These are phyloP conservation scores for Pocillopora grandis DNA, from an alignment of 92 coral and sea anemone genomes.

Conservation along the genomic window DNA sequence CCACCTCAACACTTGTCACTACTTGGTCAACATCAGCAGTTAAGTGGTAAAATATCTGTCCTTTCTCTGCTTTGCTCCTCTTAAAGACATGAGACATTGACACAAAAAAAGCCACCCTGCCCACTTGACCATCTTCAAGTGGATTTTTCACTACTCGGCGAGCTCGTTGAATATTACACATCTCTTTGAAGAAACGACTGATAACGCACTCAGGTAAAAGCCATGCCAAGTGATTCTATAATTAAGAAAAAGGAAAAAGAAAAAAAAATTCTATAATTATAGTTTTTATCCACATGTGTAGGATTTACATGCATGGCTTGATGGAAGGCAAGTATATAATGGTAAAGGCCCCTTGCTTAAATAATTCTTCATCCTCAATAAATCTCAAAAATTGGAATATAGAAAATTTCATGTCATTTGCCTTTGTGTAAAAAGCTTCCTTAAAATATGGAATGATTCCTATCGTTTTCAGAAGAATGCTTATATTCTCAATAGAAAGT, in stretches of 20 bases:
- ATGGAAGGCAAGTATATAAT: too few relatives aligned
- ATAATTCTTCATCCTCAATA: too few relatives aligned
- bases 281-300: not conserved
- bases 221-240: constrained; percentile 74
- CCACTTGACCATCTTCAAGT: constrained; percentile 47
- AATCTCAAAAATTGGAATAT: too few relatives aligned
- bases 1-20: constrained; percentile 60
- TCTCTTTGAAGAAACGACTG: constrained; percentile 78
- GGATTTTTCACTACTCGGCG: constrained; percentile 46
- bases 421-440: too few relatives aligned
- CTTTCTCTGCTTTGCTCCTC: constrained; percentile 66
- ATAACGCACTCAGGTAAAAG: constrained; percentile 69
- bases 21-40: constrained; percentile 72
- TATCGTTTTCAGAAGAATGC: too few relatives aligned
- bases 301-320: too few relatives aligned
- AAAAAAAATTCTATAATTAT: not conserved
- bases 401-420: too few relatives aligned
- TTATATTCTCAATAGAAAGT: too few relatives aligned
- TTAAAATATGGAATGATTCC: too few relatives aligned
- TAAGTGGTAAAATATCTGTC: constrained; percentile 63
- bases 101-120: constrained; percentile 73
- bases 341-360: too few relatives aligned
- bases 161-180: constrained; percentile 61
- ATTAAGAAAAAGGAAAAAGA: not conserved
- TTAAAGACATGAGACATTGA: constrained; percentile 67